Base-by-base conservation (phyloP, 2,113 vertebrate species). In the Hydropotes inermis region DNA sequence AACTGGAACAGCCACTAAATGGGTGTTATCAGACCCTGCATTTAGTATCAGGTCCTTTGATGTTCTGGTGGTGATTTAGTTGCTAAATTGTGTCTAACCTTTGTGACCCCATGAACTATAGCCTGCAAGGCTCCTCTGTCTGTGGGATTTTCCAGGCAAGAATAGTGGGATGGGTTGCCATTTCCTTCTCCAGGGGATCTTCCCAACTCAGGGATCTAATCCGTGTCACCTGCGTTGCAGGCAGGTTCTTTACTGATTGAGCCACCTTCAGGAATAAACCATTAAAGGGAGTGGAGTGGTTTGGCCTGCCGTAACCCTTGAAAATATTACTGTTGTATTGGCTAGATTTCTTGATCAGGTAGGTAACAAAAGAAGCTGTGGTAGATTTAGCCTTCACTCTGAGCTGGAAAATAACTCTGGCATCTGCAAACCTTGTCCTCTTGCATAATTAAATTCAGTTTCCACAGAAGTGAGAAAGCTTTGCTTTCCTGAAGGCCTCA, bases 31-130 rank as follows among this genome's bases (percentile, higher is more conserved):
- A 16, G 43, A 82, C 14, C 2, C 47, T 79, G 33, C 78, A 23
- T 39, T 85, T 64, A 90, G 54, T 64, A 28, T 54, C 54, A 78
- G 64, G 25, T 84, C 39, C 54, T 70, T 52, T 67, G 25, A 76
- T 74, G 9, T 64, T 92, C 39, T 96, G 70, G 70, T 43, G 70
- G 70, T 27, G 12, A 23, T 76, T 43, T 76, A 76, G 36, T 76
- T 1, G 0, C 36, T 76, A 76, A 76, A 23, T 25, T 25, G 36
- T 43, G 23, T 27, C 21, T 0, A 3, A 43, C 70, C 43, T 39
- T 76, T 76, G 70, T 76, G 36, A 76, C 70, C 36, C 23, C 70
- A 14, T 27, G 70, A 43, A 76, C 11, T 76, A 25, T 43, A 43
- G 70, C 39, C 70, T 1, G 7, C 36, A 39, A 76, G 6, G 70